These are phyloP conservation scores for Cryptocheilus praepositus DNA, from an alignment of 2,888 invertebrate genomes.

Conservation along the genomic window DNA sequence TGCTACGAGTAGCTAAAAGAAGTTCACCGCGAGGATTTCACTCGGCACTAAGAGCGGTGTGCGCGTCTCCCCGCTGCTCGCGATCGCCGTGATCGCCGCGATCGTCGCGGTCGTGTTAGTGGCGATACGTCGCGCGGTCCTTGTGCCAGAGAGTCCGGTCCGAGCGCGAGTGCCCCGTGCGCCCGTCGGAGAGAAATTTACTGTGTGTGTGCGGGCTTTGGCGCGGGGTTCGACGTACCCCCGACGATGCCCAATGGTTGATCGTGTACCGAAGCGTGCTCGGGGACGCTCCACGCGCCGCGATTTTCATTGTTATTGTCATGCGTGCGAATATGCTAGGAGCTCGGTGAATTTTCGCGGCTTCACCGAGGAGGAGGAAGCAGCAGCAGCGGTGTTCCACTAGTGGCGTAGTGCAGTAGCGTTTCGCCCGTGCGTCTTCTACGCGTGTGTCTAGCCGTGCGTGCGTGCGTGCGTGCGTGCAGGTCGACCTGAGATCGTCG, in stretches of 20 bases:
- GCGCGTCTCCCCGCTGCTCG: conserved; percentile 16
- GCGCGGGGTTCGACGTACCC: conserved; percentile 57
- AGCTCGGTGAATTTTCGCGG: conserved; percentile 55
- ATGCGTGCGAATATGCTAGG: conserved; percentile 45
- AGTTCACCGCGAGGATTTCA: conserved; percentile 28
- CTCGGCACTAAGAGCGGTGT: background rate
- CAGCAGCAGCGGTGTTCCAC: conserved; percentile 40
- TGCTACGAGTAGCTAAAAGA: conserved; percentile 23
- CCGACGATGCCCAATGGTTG: conserved; percentile 89
- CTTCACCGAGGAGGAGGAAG: conserved; percentile 30
- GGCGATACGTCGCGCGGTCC: conserved; percentile 2
- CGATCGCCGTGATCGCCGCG: background rate
- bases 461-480: conserved; percentile 16
- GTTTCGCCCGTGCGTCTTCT: conserved; percentile 49
- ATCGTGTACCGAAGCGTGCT: conserved; percentile 82
- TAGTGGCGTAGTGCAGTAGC: conserved; percentile 57
- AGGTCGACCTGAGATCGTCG: conserved; percentile 16
- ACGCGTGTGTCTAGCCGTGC: conserved; percentile 40
- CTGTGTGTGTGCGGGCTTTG: conserved; percentile 44
- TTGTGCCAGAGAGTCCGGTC: conserved; percentile 18
- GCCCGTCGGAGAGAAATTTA: conserved; percentile 36
- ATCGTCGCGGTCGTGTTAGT: conserved; percentile 11
- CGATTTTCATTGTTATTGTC: conserved; percentile 66
- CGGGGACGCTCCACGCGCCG: conserved; percentile 78
- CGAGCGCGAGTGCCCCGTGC: conserved; percentile 43